These are phyloP conservation scores for Scaptomyza montana DNA, from an alignment of 1,140 invertebrate genomes.

Conservation along the genomic window DNA sequence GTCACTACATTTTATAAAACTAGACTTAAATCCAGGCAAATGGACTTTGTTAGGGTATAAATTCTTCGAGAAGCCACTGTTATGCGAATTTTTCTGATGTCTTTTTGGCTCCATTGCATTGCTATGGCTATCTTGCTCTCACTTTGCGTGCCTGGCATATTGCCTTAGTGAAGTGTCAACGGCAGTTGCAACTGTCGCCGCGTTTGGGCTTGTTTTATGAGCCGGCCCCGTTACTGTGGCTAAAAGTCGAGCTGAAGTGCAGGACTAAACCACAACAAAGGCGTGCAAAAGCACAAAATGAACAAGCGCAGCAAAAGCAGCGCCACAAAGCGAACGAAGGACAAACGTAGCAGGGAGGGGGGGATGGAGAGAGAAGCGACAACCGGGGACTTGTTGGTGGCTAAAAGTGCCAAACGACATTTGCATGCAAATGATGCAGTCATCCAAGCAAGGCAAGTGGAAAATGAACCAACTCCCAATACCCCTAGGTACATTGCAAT, in stretches of 20 bases:
- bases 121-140: neutral
- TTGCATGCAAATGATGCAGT: constrained; percentile 81
- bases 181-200: constrained; percentile 66
- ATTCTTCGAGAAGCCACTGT: neutral
- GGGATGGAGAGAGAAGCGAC: neutral
- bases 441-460: constrained; percentile 30
- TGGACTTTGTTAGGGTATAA: neutral
- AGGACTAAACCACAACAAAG: constrained; percentile 75
- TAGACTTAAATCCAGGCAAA: neutral
- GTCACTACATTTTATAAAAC: no score
- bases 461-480: constrained; percentile 20
- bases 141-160: constrained; percentile 68
- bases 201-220: constrained; percentile 68
- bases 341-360: no score
- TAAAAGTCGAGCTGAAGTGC: constrained; percentile 62
- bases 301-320: constrained; percentile 45
- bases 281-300: constrained; percentile 71
- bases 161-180: constrained; percentile 76
- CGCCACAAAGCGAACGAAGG: constrained; percentile 23
- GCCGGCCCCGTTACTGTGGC: constrained; percentile 39
- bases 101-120: neutral
- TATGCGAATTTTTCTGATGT: neutral
- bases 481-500: constrained; percentile 28
- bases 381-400: constrained; percentile 5
- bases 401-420: constrained; percentile 75